These are phyloP conservation scores for Atethmia centrago DNA, from an alignment of 2,888 invertebrate species.

Conservation along the genomic window DNA sequence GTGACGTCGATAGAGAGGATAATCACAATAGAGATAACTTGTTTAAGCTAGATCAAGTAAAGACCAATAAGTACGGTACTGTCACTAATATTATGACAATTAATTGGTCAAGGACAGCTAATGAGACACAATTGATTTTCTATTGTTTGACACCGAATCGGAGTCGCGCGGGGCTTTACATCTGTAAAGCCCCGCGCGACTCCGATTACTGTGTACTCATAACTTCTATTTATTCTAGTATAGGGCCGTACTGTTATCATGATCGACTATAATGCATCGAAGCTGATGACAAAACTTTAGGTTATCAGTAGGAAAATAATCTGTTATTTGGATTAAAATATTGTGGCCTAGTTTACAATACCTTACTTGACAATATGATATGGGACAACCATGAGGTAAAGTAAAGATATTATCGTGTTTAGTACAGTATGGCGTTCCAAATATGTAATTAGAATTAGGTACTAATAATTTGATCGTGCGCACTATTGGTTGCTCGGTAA, in stretches of 20 bases:
- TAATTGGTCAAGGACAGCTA: no score
- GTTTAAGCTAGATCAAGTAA: constrained; percentile 2
- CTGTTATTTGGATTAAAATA: constrained; percentile 7
- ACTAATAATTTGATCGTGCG: not conserved
- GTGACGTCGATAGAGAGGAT: not conserved
- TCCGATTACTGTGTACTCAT: no score
- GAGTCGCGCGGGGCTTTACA: no score
- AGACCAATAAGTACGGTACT: no score
- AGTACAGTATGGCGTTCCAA: not conserved
- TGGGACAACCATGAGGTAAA: not conserved
- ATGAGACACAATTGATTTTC: no score
- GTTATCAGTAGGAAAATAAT: constrained; percentile 24
- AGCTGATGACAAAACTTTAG: not conserved
- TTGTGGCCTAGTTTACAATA: constrained; percentile 5
- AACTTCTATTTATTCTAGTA: not conserved
- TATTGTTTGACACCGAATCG: no score
- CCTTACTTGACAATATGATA: constrained; percentile 8
- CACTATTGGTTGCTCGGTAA: not conserved
- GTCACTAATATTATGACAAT: no score
- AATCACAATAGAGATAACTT: not conserved
- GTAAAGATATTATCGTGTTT: not conserved
- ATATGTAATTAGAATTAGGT: not conserved
- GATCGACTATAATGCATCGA: not conserved
- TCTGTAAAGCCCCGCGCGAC: no score
- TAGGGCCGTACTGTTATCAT: not conserved